Base-by-base conservation (phyloP, 2,888 invertebrate species). In the Psococerastis gibbosa region DNA sequence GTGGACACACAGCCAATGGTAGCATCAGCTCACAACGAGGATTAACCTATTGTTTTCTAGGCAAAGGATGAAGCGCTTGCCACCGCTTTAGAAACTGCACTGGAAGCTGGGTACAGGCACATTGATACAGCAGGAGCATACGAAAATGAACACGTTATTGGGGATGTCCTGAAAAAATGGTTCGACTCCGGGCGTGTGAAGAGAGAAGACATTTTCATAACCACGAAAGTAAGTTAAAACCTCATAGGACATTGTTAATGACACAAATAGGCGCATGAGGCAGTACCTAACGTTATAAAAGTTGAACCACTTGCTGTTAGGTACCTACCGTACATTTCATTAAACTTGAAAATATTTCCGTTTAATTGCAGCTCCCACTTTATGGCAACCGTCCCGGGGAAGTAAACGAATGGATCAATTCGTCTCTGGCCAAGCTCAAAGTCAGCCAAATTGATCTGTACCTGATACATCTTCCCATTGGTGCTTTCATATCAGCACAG, bases 371-470 rank as follows among this genome's bases (percentile, higher is more conserved):
- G 65, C 46, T 65, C 1, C 63, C 65, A n/a, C 51, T 57, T 6
- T 22, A 52, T 66, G 78, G 72, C n/a, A 72, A 71, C 54, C 65
- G 70, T 2, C 70, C 79, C 0, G 69, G 71, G 34, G 61, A 67
- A 33, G 75, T 82, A 6, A 67, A 71, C 51, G 70, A 73, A 47
- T 78, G 68, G 55, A 65, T 85, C 44, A 69, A 70, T 48, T 67
- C 66, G 41, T 83, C 84, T 0, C 60, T 83, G 45, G 60, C 66
- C n/a, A 70, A 74, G 53, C 64, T 89, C 17, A 75, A 78, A 45
- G 56, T 88, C 47, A 75, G 78, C 42, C 89, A 87, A 57, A 57
- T 91, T 31, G 89, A 91, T 60, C 60, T 89, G 46, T 88, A 83
- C 61, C 64, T 89, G 32, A 63, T 88, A 48, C 89, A 91, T 56